Evolutionary conservation across 1,140 invertebrate species (phyloP), one percentile per base, ranked within the genome.

Genomic region (Aradophagus sp.): DNA sequence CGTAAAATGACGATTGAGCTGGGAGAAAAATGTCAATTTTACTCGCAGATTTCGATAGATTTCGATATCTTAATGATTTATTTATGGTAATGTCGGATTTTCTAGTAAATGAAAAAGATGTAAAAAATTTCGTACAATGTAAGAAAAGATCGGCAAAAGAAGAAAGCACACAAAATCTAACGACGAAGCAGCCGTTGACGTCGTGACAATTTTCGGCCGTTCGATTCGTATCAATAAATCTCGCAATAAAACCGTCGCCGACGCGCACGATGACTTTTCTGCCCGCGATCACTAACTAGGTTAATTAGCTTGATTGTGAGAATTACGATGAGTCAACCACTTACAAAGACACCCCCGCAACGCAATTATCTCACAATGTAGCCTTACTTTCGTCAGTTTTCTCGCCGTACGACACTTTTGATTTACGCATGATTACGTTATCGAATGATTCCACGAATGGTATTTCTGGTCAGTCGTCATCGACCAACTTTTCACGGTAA

Each of bases 281-380:
- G 36, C 17, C 20, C 45, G 19, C 53, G 39, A 58, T 53, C 55
- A 69, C 56, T 69, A 69, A 69, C 55, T 69, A 34, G 65, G 65
- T 55, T 69, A 69, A 69, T 69, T 61, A 26, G 47, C 48, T 55
- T 36, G 38, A 35, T 67, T 63, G 39, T 45, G 23, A 45, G 35
- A 52, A 52, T 35, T 29, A 35, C 41, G 59, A 65, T 65, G 61
- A 65, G 50, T 65, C 61, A 55, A 44, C 61, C 35, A 41, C 61
- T 65, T 55, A 48, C 27, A 34, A 41, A 55, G 32, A 44, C 62
- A 66, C 62, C 62, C 62, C 62, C 62, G 35, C 62, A 53, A 66
- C 35, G 29, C 36, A 56, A 66, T 66, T 65, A 65, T 45, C 39
- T 14, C 29, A 53, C 56, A 42, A 20, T 48, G 16, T 41, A 31